phyloP scores from a whole-genome alignment of 37 sponge, comb jelly and placozoan species.

The Hormiphora californensis region DNA sequence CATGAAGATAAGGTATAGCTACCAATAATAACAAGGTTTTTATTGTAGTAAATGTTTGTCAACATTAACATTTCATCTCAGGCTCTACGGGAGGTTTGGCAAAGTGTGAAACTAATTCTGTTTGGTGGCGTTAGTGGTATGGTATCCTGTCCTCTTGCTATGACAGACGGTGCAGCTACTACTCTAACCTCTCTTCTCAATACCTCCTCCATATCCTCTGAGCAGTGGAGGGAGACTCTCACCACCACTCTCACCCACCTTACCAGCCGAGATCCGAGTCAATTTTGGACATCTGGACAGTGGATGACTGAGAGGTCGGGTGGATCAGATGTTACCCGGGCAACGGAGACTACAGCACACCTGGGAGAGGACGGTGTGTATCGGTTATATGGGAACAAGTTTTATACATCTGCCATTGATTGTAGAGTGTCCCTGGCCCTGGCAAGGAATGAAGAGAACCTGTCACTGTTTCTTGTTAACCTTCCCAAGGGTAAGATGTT shows the following conservation, averaged over 20 bases:
- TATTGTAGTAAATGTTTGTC: too few species aligned
- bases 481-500: slow-evolving; percentile 1
- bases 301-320: slow-evolving; percentile 97
- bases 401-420: slow-evolving; percentile 95
- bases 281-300: slow-evolving; percentile 97
- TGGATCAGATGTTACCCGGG: slow-evolving; percentile 89
- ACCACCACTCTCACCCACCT: slow-evolving; percentile 60
- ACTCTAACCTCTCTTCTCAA: neutral
- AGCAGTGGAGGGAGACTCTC: neutral
- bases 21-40: neutral
- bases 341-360: slow-evolving; percentile 74
- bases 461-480: slow-evolving; percentile 25
- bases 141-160: slow-evolving; percentile 92
- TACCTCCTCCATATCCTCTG: neutral
- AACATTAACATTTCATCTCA: too few species aligned
- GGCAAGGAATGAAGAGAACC: slow-evolving; percentile 58
- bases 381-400: slow-evolving; percentile 83
- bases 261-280: slow-evolving; percentile 60
- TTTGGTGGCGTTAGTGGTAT: slow-evolving; percentile 85
- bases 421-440: slow-evolving; percentile 82
- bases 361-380: slow-evolving; percentile 58
- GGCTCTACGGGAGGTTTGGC: slow-evolving; percentile 39
- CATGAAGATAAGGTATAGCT: slow-evolving; percentile 55
- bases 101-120: slow-evolving; percentile 69
- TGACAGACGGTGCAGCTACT: slow-evolving; percentile 97